Base-by-base conservation (phyloP, 2,113 vertebrate genomes). In the Hepsetus odoe region DNA sequence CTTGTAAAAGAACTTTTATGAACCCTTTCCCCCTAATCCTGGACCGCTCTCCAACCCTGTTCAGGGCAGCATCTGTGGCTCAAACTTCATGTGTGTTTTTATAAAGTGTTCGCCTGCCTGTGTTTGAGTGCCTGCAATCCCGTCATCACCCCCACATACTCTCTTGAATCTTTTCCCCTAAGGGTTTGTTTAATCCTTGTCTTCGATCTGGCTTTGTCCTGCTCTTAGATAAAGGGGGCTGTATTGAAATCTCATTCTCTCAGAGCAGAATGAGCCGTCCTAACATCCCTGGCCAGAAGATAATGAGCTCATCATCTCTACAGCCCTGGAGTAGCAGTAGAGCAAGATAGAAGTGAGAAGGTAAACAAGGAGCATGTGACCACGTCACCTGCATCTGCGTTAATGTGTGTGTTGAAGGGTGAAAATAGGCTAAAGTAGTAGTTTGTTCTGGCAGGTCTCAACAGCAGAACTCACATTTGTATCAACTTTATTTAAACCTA, bases 141-240 rank as follows among this genome's bases (percentile, higher is more conserved):
- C 4, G 46, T 55, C n/a, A 2, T 24, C 46, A 22, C 38, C 11
- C 38, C 46, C 72, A 14, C 49, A 59, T 80, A 70, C 56, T 73
- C 79, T 80, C 73, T 81, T 79, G 82, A 85, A 85, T 88, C 86
- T 76, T 6, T 33, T 77, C 74, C 78, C 74, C 71, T 83, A 80
- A 83, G 82, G 83, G 62, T 46, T 79, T n/a, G 12, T 81, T 84
- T 87, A 84, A 83, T 87, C 82, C 40, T 83, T 76, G 80, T 88
- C 79, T 80, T 82, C 84, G 24, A 18, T 73, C 53, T 33, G 38
- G 28, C 58, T 66, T 72, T 56, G 83, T 58, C 71, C 76, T 79
- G 83, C 68, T 0, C 78, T 79, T 16, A 76, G 86, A 77, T 81
- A 84, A 87, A 87, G 83, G 33, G 3, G 67, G 61, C 82, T 5